Conservation (phyloP, 1,140 invertebrate genomes). For the Bombus pascuorum region DNA sequence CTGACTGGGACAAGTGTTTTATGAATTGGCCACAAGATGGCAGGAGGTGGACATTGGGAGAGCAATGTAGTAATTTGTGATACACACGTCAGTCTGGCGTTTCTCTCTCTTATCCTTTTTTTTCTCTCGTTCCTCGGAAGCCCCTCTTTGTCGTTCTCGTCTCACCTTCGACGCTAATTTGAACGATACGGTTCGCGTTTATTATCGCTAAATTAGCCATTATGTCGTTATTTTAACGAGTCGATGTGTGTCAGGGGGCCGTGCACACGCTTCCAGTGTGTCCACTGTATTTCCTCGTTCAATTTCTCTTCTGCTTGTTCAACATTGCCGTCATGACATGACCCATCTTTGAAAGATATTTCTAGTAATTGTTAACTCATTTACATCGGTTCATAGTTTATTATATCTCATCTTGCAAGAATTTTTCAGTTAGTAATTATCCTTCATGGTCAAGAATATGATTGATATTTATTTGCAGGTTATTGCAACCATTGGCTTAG, state of each 20-base stretch:
- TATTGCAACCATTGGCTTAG: neutral
- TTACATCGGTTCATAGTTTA: neutral
- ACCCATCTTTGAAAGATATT: neutral
- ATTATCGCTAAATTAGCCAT: constrained; percentile 83
- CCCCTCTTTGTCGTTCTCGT: constrained; percentile 60
- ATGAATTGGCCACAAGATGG: constrained; percentile 40
- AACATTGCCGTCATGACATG: neutral
- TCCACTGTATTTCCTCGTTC: constrained; percentile 52
- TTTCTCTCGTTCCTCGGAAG: constrained; percentile 26
- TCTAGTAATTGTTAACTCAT: neutral
- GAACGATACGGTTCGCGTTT: constrained; percentile 81
- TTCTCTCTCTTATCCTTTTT: constrained; percentile 28
- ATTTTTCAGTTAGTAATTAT: neutral
- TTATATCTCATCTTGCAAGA: neutral
- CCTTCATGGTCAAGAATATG: neutral
- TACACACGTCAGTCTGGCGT: neutral
- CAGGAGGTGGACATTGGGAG: constrained; percentile 28
- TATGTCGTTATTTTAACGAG: constrained; percentile 84
- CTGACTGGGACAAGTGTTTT: constrained; percentile 26
- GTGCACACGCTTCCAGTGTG: constrained; percentile 55
- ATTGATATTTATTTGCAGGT: neutral
- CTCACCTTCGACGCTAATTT: constrained; percentile 83
- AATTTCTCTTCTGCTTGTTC: constrained; percentile 25
- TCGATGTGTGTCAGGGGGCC: constrained; percentile 82
- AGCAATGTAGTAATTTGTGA: neutral